These are phyloP conservation scores for Somateria mollissima DNA, from an alignment of 2,797 vertebrate species.

Conservation along the genomic window DNA sequence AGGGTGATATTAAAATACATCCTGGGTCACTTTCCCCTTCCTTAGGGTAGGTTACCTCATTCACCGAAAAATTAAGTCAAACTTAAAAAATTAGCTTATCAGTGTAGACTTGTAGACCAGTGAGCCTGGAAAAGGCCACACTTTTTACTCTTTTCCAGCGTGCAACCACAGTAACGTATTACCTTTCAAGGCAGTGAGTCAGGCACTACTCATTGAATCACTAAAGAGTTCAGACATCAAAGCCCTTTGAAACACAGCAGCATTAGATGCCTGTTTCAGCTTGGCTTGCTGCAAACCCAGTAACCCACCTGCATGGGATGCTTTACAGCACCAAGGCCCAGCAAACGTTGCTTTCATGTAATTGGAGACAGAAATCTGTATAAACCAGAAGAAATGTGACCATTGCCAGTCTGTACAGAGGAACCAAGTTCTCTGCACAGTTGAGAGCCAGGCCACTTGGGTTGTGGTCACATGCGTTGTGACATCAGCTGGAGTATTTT, in stretches of 20 bases:
- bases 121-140: background rate
- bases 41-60: background rate
- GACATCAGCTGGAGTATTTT: background rate
- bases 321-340: background rate
- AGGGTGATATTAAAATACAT: background rate
- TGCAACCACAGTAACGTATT: background rate
- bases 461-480: background rate
- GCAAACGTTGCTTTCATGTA: fast-evolving
- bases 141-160: background rate
- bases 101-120: background rate
- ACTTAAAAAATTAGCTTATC: background rate
- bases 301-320: background rate
- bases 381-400: background rate
- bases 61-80: background rate
- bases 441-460: background rate
- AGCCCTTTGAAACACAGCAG: background rate
- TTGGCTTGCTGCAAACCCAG: background rate
- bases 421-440: background rate
- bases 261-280: background rate
- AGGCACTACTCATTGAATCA: background rate
- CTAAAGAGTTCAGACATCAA: background rate
- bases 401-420: background rate
- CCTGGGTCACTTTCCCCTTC: background rate
- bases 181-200: background rate
- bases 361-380: background rate